Evolutionary conservation across 2,113 vertebrate species (phyloP).

Genomic region (Choloepus hoffmanni): DNA sequence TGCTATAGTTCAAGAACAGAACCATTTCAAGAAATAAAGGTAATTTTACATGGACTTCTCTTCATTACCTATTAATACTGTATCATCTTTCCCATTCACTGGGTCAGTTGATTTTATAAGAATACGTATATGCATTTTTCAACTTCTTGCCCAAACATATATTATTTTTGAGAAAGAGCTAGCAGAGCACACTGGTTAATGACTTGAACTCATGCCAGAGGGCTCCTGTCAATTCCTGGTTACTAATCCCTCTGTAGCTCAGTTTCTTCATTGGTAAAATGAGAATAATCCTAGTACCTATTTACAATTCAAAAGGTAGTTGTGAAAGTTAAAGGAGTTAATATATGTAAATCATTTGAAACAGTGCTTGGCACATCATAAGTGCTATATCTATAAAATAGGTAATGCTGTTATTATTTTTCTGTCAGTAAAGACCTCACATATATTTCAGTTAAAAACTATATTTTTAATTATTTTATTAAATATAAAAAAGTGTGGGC

Average conservation of each 20-base stretch:
- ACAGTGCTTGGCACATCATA: not conserved
- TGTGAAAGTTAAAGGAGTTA: not conserved
- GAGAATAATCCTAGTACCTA: not conserved
- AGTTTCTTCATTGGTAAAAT: not conserved
- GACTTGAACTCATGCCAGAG: not conserved
- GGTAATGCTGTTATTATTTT: not conserved
- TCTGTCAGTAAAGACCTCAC: not conserved
- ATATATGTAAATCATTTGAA: not conserved
- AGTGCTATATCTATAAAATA: not conserved
- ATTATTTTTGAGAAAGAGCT: not conserved
- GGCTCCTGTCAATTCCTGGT: not conserved
- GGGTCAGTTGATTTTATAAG: not conserved
- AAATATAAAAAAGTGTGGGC: not conserved
- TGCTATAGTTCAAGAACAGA: not conserved
- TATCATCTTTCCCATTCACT: not conserved
- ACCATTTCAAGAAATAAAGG: not conserved
- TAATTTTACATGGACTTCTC: not conserved
- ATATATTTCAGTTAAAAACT: not conserved
- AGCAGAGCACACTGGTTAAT: not conserved
- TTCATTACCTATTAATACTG: not conserved
- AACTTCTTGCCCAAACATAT: not conserved
- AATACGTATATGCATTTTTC: not conserved
- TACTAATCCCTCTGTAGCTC: not conserved
- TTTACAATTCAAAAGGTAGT: not conserved
- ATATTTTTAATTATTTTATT: not conserved